phyloP scores from a whole-genome alignment of 1,140 invertebrate species.

The Steinernema khuongi region DNA sequence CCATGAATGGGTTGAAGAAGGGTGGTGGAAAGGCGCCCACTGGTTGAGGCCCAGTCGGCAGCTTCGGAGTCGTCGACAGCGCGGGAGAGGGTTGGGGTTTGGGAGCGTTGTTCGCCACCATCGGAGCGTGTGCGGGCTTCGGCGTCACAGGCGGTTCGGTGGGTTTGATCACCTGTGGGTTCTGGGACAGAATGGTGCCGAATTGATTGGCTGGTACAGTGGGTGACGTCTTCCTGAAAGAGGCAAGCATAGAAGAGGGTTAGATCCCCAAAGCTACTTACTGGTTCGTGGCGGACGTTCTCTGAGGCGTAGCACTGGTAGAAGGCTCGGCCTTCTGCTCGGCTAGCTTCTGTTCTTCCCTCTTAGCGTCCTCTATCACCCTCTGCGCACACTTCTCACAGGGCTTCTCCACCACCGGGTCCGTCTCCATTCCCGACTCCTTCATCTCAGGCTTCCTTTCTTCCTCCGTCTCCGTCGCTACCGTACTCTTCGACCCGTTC shows the following conservation, averaged over 20 bases:
- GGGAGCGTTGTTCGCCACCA: not conserved
- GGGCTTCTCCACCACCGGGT: not conserved
- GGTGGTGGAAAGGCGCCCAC: not conserved
- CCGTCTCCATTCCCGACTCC: not conserved
- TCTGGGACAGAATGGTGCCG: not conserved
- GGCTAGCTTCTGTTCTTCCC: not conserved
- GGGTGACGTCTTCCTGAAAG: not conserved
- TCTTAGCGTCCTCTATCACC: not conserved
- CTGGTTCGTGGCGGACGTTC: not conserved
- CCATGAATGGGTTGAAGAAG: not conserved
- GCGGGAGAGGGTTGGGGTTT: not conserved
- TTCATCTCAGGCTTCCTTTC: not conserved
- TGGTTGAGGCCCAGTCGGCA: not conserved
- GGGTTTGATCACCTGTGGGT: not conserved
- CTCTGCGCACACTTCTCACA: conserved; percentile 6
- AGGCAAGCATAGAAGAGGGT: not conserved
- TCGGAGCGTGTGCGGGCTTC: not conserved
- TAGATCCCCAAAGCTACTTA: not conserved
- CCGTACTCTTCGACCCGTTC: not conserved
- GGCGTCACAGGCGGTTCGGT: not conserved
- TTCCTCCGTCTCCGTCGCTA: not conserved
- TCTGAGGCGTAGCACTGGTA: not conserved
- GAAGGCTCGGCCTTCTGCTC: not conserved
- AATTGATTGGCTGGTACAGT: not conserved
- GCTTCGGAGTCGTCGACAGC: not conserved